Conservation (phyloP, 2,797 vertebrate species). For the Gymnothorax reevesii region DNA sequence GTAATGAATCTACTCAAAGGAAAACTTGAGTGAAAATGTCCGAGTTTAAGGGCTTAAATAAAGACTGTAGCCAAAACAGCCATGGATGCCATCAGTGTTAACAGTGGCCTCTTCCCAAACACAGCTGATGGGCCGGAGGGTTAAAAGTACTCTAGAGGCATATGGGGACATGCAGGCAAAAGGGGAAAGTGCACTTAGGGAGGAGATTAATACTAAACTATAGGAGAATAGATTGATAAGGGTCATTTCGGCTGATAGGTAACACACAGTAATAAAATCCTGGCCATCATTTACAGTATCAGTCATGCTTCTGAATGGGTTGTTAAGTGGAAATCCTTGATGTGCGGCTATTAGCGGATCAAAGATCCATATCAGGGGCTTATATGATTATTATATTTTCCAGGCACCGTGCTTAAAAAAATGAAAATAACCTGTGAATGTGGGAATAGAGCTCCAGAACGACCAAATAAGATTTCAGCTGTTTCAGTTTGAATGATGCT, state of each 20-base stretch:
- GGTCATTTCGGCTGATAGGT: neutral
- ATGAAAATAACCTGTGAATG: neutral
- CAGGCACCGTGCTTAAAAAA: neutral
- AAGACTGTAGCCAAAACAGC: neutral
- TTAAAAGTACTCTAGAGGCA: neutral
- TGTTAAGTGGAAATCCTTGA: neutral
- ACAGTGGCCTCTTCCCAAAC: constrained; percentile 1
- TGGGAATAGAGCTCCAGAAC: neutral
- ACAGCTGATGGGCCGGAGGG: neutral
- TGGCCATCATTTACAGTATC: neutral
- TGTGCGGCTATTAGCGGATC: neutral
- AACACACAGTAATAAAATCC: neutral
- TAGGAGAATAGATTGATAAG: neutral
- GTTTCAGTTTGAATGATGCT: neutral
- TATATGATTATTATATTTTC: neutral
- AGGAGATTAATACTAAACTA: neutral
- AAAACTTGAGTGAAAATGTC: no score
- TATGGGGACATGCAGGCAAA: neutral
- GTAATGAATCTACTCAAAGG: no score
- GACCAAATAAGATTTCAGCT: neutral
- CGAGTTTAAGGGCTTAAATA: neutral
- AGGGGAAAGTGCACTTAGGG: neutral
- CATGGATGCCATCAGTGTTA: neutral
- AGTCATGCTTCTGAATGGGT: neutral
- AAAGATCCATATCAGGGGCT: neutral